phyloP scores from a whole-genome alignment of 2,888 invertebrate genomes.

The Latheticus oryzae region DNA sequence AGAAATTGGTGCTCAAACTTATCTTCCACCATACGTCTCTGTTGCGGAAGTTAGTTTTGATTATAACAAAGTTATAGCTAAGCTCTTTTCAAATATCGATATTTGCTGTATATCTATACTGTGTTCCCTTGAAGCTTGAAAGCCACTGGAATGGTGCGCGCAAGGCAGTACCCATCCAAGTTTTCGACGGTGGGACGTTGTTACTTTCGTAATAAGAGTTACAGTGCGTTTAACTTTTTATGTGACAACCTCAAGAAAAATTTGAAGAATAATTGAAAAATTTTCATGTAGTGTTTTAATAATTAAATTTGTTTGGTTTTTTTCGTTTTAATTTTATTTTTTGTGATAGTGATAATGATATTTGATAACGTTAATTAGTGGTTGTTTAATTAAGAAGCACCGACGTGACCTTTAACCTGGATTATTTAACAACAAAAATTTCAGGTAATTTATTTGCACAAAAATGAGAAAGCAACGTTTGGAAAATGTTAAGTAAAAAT shows the following conservation, averaged over 20 bases:
- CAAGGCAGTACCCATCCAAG: conserved; percentile 55
- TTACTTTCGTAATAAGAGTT: conserved; percentile 35
- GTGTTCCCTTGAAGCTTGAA: conserved; percentile 56
- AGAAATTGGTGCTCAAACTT: conserved; percentile 55
- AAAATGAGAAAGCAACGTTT: no score
- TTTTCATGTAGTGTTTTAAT: conserved; percentile 39
- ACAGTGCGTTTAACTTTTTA: conserved; percentile 43
- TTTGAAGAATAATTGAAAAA: conserved; percentile 24
- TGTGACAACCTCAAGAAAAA: conserved; percentile 33
- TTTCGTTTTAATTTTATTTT: conserved; percentile 43
- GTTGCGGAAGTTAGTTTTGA: conserved; percentile 55
- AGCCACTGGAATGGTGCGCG: conserved; percentile 52
- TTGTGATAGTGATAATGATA: conserved; percentile 25
- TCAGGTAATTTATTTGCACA: no score
- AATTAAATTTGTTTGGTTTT: no score
- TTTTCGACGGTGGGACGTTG: conserved; percentile 47
- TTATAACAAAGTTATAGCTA: conserved; percentile 49
- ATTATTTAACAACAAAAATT: conserved; percentile 17
- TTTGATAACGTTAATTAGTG: conserved; percentile 29
- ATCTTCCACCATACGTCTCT: conserved; percentile 57
- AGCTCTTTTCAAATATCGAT: conserved; percentile 24
- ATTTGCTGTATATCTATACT: conserved; percentile 50
- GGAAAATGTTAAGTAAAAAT: no score
- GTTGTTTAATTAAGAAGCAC: conserved; percentile 9
- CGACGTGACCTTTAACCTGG: conserved; percentile 32